phyloP scores from a whole-genome alignment of 1,140 invertebrate species.

The Lucilia sericata region DNA sequence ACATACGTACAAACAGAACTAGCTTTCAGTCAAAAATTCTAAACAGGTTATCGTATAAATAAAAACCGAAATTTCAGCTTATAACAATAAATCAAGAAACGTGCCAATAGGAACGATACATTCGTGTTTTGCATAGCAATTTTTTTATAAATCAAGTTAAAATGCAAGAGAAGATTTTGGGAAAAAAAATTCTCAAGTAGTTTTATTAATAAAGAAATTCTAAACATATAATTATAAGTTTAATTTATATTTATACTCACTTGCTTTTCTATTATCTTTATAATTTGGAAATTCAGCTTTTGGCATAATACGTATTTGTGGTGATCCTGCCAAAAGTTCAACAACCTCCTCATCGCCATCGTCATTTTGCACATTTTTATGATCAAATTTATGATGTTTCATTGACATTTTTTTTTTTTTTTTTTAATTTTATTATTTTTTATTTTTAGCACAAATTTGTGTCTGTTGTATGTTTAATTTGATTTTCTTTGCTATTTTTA shows the following conservation, averaged over 20 bases:
- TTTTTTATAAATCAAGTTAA: too few species aligned
- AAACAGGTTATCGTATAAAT: too few species aligned
- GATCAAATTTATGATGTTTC: constrained; percentile 4
- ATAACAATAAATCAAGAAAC: too few species aligned
- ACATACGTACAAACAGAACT: too few species aligned
- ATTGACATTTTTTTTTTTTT: neutral
- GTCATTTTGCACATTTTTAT: neutral
- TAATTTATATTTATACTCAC: neutral
- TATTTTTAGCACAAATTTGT: neutral
- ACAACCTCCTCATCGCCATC: constrained; percentile 10
- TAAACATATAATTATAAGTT: too few species aligned
- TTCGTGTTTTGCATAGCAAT: too few species aligned
- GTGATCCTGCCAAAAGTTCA: neutral
- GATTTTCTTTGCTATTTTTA: neutral
- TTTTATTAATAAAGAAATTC: too few species aligned
- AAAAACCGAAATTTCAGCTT: too few species aligned
- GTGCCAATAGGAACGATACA: too few species aligned
- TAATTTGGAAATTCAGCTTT: neutral
- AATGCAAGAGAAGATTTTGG: too few species aligned
- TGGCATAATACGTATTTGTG: neutral
- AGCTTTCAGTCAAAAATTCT: too few species aligned
- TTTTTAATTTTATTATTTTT: neutral
- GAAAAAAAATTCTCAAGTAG: too few species aligned
- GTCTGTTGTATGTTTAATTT: neutral
- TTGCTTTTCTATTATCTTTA: neutral